These are phyloP conservation scores for Agrypnia vestita DNA, from an alignment of 1,140 invertebrate genomes.

Conservation along the genomic window DNA sequence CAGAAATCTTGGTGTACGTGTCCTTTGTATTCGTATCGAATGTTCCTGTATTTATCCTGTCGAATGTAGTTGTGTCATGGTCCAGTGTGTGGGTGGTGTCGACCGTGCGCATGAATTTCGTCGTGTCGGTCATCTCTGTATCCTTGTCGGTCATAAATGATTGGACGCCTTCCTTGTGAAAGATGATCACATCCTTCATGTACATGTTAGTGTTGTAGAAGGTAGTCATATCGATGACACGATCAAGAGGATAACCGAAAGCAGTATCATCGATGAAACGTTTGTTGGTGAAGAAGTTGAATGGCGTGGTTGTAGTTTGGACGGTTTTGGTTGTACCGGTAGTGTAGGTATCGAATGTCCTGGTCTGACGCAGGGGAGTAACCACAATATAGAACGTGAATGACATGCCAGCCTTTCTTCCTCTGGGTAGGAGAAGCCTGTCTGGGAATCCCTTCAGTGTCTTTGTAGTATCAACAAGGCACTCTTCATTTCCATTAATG, in stretches of 20 bases:
- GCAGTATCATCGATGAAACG: constrained; percentile 69
- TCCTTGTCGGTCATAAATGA: constrained; percentile 68
- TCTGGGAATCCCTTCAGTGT: constrained; percentile 76
- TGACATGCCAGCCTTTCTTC: constrained; percentile 76
- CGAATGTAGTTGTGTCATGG: too few species aligned
- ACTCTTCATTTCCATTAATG: constrained; percentile 67
- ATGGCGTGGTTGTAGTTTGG: neutral
- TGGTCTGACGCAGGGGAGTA: constrained; percentile 69
- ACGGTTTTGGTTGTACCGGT: too few species aligned
- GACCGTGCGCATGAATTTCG: constrained; percentile 52
- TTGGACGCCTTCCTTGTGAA: neutral
- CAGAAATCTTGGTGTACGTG: too few species aligned
- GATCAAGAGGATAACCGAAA: constrained; percentile 82
- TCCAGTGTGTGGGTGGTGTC: too few species aligned
- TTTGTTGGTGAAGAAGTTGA: too few species aligned
- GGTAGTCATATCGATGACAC: constrained; percentile 55
- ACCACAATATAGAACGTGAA: constrained; percentile 80
- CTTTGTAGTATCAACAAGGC: constrained; percentile 71
- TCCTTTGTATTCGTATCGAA: too few species aligned
- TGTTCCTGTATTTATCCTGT: too few species aligned
- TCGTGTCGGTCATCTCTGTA: constrained; percentile 73
- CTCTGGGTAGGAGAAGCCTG: constrained; percentile 79
- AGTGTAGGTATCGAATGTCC: too few species aligned
- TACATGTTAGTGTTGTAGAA: constrained; percentile 66
- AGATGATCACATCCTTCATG: constrained; percentile 52